Evolutionary conservation across 2,113 vertebrate genomes (phyloP).

Genomic region (Chloebia gouldiae): DNA sequence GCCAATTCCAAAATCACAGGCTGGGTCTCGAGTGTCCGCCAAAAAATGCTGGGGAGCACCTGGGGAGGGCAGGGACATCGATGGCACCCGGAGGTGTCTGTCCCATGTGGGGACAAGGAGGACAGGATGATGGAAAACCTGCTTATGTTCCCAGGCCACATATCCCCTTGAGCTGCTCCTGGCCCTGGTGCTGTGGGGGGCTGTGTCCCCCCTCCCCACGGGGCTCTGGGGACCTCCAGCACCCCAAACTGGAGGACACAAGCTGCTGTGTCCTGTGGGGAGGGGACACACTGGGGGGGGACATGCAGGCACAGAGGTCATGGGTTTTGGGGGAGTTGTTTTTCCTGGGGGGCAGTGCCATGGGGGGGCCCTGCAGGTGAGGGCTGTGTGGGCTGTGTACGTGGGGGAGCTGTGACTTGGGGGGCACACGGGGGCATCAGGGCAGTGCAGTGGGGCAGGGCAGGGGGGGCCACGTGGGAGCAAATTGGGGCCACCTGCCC

Average conservation of each 20-base stretch:
- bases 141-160: fast-evolving
- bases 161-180: background rate
- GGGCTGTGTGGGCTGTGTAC: background rate
- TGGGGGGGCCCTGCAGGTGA: background rate
- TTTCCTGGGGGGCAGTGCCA: background rate
- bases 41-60: fast-evolving
- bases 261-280: background rate
- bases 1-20: background rate
- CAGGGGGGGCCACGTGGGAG: background rate
- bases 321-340: background rate
- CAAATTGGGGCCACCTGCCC: background rate
- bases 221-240: background rate
- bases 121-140: background rate
- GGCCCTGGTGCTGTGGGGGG: background rate
- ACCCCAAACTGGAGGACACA: background rate
- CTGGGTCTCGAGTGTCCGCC: fast-evolving
- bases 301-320: no score
- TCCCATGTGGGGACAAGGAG: background rate
- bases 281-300: background rate
- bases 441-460: background rate
- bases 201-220: fast-evolving
- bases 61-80: fast-evolving
- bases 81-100: background rate
- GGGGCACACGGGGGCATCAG: background rate
- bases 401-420: background rate